Base-by-base conservation (phyloP, 2,888 invertebrate genomes). In the Hymenopus coronatus region DNA sequence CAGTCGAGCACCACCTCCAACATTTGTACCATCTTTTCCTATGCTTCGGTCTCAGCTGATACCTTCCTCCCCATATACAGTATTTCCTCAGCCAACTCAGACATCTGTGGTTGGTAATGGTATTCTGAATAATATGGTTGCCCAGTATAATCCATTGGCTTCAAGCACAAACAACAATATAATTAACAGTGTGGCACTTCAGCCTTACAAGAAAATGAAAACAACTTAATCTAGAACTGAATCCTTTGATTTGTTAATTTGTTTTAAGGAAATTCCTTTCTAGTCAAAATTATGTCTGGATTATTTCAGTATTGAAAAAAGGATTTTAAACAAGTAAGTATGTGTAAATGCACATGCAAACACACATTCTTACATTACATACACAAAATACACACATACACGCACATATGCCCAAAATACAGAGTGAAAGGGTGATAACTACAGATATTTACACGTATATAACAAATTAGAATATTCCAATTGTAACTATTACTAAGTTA, bases 191-290 rank as follows among this genome's bases (percentile, higher is more conserved):
- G 94, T 95, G 90, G 95, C 95, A 30, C 95, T 97, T 93, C 97
- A 97, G 93, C 98, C 98, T 89, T 97, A 97, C 94, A 98, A 98
- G 94, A 97, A 97, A 94, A 96, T 97, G 96, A 97, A 97, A 94
- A 97, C 97, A 92, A 97, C 96, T 93, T 97, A 96, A 94, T 92
- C 92, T 92, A 91, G 92, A 91, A 92, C 91, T 92, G 54, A 70
- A 70, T 92, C 88, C 82, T 82, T 85, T 85, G 14, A 54, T 87
- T 86, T 81, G 86, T 83, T 88, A 83, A 83, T 88, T 88, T 40
- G 28, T 83, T 88, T 30, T 88, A 54, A 85, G 85, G 54, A 82
- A 82, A 82, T 87, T 82, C 82, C 83, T 89, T 87, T 90, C 90
- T 90, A 90, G 90, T 90, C 90, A 90, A 90, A 90, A 90, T 90